Conservation (phyloP, 2,113 vertebrate species). For the Marcusenius ussheri region DNA sequence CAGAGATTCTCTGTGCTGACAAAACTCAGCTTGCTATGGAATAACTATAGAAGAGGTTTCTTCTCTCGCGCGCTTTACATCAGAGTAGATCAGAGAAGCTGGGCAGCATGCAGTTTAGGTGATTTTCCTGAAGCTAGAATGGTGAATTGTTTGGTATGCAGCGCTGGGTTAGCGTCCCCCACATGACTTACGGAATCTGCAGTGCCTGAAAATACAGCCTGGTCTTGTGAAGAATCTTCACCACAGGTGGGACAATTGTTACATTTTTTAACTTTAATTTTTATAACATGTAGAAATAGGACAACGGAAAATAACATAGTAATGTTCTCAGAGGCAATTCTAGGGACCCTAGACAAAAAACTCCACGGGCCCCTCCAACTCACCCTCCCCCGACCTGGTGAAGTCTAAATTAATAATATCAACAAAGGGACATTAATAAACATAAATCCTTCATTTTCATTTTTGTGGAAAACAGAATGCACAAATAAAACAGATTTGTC, state of each 20-base stretch:
- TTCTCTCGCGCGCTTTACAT: not conserved
- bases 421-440: not conserved
- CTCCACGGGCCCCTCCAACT: not conserved
- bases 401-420: not conserved
- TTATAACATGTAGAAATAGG: not conserved
- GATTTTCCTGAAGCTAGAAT: not conserved
- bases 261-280: not conserved
- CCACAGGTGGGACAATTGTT: not conserved
- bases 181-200: not conserved
- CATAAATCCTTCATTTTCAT: not conserved
- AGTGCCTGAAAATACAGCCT: not conserved
- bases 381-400: not conserved
- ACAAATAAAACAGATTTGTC: not conserved
- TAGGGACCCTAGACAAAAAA: not conserved
- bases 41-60: not conserved
- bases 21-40: constrained; percentile 18
- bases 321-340: not conserved
- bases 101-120: constrained; percentile 6
- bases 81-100: constrained; percentile 14
- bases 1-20: constrained; percentile 12
- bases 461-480: not conserved
- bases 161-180: not conserved
- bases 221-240: not conserved
- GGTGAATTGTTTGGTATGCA: not conserved
- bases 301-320: not conserved